Conservation (phyloP, 2,113 vertebrate species). For the Fulica atra region DNA sequence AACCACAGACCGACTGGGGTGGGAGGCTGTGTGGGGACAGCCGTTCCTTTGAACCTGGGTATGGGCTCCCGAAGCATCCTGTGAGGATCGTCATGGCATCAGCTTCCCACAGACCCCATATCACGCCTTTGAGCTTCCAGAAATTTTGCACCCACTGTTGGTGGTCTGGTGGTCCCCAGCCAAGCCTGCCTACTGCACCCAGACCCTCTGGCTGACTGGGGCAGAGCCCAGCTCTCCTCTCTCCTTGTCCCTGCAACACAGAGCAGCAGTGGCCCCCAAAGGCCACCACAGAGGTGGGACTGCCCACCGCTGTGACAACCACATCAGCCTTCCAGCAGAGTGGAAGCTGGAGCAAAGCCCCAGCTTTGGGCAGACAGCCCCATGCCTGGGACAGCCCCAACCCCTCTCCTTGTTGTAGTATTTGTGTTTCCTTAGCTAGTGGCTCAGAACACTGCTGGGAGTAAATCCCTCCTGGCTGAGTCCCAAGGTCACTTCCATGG, state of each 20-base stretch:
- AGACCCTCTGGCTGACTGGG: neutral
- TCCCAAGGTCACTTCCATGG: constrained; percentile 43
- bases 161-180: neutral
- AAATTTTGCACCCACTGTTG: neutral
- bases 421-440: constrained; percentile 32
- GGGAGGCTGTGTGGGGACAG: neutral
- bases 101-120: neutral
- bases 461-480: constrained; percentile 6
- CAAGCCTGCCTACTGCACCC: neutral
- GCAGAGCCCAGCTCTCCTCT: neutral
- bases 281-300: neutral
- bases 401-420: neutral
- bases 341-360: neutral
- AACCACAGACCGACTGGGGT: neutral
- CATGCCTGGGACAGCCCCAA: neutral
- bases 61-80: neutral
- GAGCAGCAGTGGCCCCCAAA: neutral
- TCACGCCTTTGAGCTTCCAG: neutral
- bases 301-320: neutral
- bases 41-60: neutral
- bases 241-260: neutral
- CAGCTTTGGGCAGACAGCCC: neutral
- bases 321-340: neutral
- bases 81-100: neutral
- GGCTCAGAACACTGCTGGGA: neutral